Evolutionary conservation across 2,113 vertebrate species (phyloP), one percentile per base, ranked within the genome.

Genomic region (Sinocyclocheilus grahami): DNA sequence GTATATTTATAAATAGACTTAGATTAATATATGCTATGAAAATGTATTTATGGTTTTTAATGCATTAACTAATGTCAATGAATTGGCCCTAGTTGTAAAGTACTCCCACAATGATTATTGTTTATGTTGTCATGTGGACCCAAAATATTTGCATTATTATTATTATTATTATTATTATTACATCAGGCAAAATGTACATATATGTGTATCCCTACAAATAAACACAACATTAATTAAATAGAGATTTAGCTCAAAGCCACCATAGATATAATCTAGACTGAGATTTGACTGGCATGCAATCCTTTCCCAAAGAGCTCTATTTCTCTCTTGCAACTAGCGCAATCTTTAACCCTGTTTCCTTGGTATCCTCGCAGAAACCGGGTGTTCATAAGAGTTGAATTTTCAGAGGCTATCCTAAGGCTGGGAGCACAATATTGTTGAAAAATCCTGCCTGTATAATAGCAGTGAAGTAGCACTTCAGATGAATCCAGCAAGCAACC

Each of bases 381-480:
- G 84, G 78, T 86, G 78, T 83, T 83, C 82, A 78, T 87, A 74
- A 78, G 55, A 87, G 84, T 84, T 87, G 58, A 80, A 87, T 87
- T 80, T 89, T 84, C 79, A 9, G 53, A 87, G 63, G 85, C 78
- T 85, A 62, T 74, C 53, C 37, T 77, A 39, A 82, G 79, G 74
- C 82, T 67, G 86, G 39, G 22, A 74, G 67, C 83, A 42, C 65
- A 78, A 83, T 87, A 80, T 86, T 86, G 62, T 83, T 85, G 86
- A 86, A 83, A 83, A 87, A 83, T 85, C 74, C 78, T 55, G 39
- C 18, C 74, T 89, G 48, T 83, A 78, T 83, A 85, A 85, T 89
- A 75, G 83, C 88, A 75, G 58, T 65, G 84, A 86, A 87, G 84
- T 80, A 82, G 82, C 84, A 87, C 86, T 87, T 87, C 67, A 87